These are phyloP conservation scores for Leptopilina myrica DNA, from an alignment of 2,888 invertebrate species.

Conservation along the genomic window DNA sequence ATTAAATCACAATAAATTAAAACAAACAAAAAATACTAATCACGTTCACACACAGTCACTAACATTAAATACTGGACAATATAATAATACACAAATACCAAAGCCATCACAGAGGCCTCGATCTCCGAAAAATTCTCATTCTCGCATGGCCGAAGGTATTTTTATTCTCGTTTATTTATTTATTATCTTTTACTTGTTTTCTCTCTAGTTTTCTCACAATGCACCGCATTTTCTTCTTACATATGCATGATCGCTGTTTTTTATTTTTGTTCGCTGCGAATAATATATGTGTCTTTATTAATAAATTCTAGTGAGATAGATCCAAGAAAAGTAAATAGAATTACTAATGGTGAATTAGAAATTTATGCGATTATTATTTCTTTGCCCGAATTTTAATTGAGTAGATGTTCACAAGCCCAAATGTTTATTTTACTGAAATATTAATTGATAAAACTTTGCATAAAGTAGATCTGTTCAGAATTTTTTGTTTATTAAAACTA, in stretches of 20 bases:
- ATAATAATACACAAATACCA: conserved; percentile 71
- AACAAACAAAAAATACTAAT: conserved; percentile 65
- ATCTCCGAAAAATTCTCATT: conserved; percentile 70
- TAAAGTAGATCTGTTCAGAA: too few relatives aligned
- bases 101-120: conserved; percentile 69
- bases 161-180: conserved; percentile 47
- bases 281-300: too few relatives aligned
- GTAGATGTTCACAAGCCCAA: too few relatives aligned
- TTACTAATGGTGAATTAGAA: background rate
- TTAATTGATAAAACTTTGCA: too few relatives aligned
- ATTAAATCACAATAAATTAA: conserved; percentile 65
- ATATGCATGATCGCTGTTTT: conserved; percentile 16
- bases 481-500: too few relatives aligned
- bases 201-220: conserved; percentile 19
- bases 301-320: background rate
- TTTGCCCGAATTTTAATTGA: too few relatives aligned
- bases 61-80: conserved; percentile 67
- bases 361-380: too few relatives aligned
- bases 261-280: conserved; percentile 19
- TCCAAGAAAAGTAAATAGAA: background rate
- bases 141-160: conserved; percentile 72
- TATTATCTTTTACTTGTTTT: background rate
- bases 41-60: conserved; percentile 63
- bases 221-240: conserved; percentile 7
- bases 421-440: too few relatives aligned